Percentiles rank a stretch among this genome's conserved stretches.
Evolutionary conservation across 2,113 vertebrate species (phyloP).

Genomic region (Prietella phreatophila): DNA sequence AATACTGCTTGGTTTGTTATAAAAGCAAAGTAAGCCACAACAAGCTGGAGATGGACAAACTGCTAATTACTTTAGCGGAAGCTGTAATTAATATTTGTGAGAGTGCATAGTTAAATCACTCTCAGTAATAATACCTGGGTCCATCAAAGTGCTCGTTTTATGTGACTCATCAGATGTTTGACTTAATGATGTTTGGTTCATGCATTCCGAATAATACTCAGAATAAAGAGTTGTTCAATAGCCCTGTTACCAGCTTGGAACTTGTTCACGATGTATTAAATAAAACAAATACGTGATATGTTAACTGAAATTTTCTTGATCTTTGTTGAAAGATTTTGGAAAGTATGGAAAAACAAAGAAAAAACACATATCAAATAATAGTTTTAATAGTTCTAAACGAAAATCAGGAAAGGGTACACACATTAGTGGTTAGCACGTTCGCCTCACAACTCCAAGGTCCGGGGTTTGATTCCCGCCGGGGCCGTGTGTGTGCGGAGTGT

Average conservation of each 20-base stretch:
- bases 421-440: too few relatives aligned
- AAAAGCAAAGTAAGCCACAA: constrained; percentile 12
- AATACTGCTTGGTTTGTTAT: constrained; percentile 7
- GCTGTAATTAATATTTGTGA: constrained; percentile 4
- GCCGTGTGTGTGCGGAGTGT: too few relatives aligned
- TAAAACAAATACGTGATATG: neutral
- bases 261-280: neutral
- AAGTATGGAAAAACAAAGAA: neutral
- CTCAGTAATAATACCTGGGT: neutral
- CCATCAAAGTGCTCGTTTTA: neutral
- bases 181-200: constrained; percentile 16
- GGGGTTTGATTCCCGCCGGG: too few relatives aligned
- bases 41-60: neutral
- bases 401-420: too few relatives aligned
- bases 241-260: neutral
- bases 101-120: constrained; percentile 1
- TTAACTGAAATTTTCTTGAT: neutral
- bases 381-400: too few relatives aligned
- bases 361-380: neutral
- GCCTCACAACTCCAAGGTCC: too few relatives aligned
- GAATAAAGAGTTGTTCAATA: neutral
- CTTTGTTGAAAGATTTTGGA: neutral
- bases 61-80: neutral
- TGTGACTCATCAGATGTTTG: constrained; percentile 28
- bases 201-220: neutral